Percentiles rank a stretch among this genome's conserved stretches.
Evolutionary conservation across 2,888 invertebrate species (phyloP).

Genomic region (Erebia epiphron): DNA sequence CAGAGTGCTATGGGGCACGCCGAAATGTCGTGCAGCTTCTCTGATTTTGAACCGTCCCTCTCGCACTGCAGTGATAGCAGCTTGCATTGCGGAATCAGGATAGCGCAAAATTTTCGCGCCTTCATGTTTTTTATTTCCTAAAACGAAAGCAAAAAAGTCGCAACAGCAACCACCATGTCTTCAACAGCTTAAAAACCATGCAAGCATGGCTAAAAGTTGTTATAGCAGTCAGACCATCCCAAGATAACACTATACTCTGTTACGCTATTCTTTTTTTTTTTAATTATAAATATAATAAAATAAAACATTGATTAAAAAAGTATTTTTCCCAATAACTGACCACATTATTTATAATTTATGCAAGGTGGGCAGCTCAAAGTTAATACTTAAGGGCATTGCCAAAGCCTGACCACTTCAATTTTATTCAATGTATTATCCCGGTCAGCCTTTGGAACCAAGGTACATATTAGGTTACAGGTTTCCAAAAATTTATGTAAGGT

Average conservation of each 20-base stretch:
- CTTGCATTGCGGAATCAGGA: slow-evolving; percentile 1
- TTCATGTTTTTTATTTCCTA: background rate
- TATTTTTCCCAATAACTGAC: background rate
- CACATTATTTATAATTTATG: slow-evolving; percentile 1
- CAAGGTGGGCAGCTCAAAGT: background rate
- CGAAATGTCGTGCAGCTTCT: slow-evolving; percentile 14
- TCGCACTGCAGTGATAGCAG: slow-evolving; percentile 15
- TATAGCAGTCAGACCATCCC: slow-evolving; percentile 1
- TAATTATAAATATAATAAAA: slow-evolving; percentile 1
- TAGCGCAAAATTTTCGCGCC: slow-evolving; percentile 1
- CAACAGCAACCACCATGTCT: background rate
- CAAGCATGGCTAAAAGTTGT: slow-evolving; percentile 1
- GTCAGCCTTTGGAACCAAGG: slow-evolving; percentile 5
- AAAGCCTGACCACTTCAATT: slow-evolving; percentile 6
- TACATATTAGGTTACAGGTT: slow-evolving; percentile 3
- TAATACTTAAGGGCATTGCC: background rate
- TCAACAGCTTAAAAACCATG: background rate
- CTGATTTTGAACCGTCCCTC: slow-evolving; percentile 14
- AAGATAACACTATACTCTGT: slow-evolving; percentile 2
- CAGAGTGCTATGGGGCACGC: slow-evolving; percentile 15
- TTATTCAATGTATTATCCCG: slow-evolving; percentile 5
- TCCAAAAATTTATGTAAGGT: slow-evolving; percentile 6
- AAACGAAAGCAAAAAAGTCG: background rate
- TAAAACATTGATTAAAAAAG: slow-evolving; percentile 4
- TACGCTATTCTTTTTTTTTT: slow-evolving; percentile 4